Conservation (phyloP, 2,888 invertebrate genomes). For the Zygothrica quintamaculata region DNA sequence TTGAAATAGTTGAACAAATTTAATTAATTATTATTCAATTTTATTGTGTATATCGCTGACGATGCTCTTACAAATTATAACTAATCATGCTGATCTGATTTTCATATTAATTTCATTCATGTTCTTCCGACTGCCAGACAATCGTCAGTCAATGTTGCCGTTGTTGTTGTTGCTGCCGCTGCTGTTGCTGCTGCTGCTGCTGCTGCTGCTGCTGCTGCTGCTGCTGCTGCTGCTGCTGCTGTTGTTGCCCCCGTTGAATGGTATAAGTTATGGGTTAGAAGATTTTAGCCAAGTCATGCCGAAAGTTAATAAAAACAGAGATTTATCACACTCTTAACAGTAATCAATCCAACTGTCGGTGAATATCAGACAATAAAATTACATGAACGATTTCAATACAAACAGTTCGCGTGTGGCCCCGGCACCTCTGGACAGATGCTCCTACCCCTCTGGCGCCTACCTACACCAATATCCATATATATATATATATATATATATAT, state of each 20-base stretch:
- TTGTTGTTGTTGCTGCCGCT: neutral
- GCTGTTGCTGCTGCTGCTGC: neutral
- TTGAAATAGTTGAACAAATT: constrained; percentile 55
- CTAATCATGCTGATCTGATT: constrained; percentile 82
- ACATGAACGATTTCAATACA: constrained; percentile 73
- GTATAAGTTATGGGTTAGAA: too few species aligned
- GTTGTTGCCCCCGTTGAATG: neutral
- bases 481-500: neutral
- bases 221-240: neutral
- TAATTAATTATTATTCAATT: constrained; percentile 59
- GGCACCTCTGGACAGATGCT: neutral
- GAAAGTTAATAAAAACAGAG: constrained; percentile 81
- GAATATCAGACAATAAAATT: constrained; percentile 54
- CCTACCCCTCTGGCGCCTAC: constrained; percentile 48
- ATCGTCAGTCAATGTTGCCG: too few species aligned
- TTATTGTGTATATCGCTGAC: constrained; percentile 27
- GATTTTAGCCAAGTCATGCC: constrained; percentile 70
- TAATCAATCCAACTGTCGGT: constrained; percentile 71
- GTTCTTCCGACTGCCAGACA: constrained; percentile 47
- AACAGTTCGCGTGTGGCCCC: constrained; percentile 69
- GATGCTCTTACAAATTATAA: constrained; percentile 65
- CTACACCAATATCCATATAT: neutral
- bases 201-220: neutral
- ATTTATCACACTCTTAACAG: constrained; percentile 82
- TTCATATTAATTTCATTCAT: constrained; percentile 65